Evolutionary conservation across 2,113 vertebrate genomes (phyloP).

Genomic region (Opisthocomus hoazin): DNA sequence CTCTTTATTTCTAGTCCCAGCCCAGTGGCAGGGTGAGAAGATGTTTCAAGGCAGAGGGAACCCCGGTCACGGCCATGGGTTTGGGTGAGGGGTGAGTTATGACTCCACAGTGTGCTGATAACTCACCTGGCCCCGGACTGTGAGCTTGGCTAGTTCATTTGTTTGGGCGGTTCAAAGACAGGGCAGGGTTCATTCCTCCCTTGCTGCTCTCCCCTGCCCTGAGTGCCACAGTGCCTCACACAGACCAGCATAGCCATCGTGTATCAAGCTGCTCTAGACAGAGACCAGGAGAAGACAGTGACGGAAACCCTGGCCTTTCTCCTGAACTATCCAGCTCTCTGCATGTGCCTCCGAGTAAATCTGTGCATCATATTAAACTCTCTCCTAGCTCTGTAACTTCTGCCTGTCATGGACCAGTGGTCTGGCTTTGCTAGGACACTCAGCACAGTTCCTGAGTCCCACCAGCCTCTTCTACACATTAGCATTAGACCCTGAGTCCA

Average conservation of each 20-base stretch:
- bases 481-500: not conserved
- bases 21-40: not conserved
- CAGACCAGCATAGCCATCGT: accelerated
- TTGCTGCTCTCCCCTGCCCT: not conserved
- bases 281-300: not conserved
- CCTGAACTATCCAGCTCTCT: not conserved
- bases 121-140: not conserved
- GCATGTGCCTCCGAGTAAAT: not conserved
- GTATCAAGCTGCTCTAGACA: not conserved
- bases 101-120: not conserved
- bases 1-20: not conserved
- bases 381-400: not conserved
- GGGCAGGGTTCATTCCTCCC: not conserved
- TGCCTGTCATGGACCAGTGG: not conserved
- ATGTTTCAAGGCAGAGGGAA: not conserved
- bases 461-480: not conserved
- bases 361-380: not conserved
- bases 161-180: not conserved
- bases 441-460: not conserved
- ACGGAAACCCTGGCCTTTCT: not conserved
- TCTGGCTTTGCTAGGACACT: not conserved
- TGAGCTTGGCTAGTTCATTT: not conserved
- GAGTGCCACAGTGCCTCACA: not conserved
- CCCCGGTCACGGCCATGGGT: accelerated
- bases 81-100: not conserved